A percentile compares a stretch with the other conserved stretches of the same genome.
These are phyloP conservation scores for Pygoscelis adeliae DNA, from an alignment of 2,113 vertebrate species.

Conservation along the genomic window DNA sequence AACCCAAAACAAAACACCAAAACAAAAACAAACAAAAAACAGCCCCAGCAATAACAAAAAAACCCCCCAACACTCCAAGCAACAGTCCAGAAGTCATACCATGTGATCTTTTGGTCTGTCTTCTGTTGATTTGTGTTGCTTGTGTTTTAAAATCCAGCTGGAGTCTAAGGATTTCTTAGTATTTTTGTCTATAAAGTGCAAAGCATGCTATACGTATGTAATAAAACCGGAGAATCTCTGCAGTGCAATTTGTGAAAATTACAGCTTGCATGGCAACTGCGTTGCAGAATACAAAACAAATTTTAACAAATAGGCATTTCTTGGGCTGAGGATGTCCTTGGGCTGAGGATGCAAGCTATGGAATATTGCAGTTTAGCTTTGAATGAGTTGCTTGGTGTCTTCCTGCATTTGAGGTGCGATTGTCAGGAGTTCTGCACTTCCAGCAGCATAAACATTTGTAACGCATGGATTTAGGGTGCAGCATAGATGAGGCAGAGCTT, in stretches of 20 bases:
- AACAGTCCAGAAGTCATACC: neutral
- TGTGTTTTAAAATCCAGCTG: neutral
- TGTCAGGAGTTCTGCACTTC: neutral
- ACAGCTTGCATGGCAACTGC: neutral
- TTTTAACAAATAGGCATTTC: neutral
- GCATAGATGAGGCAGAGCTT: neutral
- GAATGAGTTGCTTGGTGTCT: neutral
- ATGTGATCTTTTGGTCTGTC: neutral
- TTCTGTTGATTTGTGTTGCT: neutral
- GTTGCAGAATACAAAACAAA: neutral
- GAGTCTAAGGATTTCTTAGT: neutral
- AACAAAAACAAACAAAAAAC: neutral
- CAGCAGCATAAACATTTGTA: neutral
- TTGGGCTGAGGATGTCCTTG: neutral
- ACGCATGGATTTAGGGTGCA: neutral
- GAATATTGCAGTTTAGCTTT: neutral
- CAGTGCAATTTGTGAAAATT: neutral
- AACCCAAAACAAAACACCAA: neutral
- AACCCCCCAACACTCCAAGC: neutral
- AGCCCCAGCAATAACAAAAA: neutral
- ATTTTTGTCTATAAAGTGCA: neutral
- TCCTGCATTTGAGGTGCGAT: rapidly evolving
- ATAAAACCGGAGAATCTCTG: neutral
- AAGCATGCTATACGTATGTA: neutral
- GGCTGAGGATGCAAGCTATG: neutral